Evolutionary conservation across 2,797 vertebrate species (phyloP), one percentile per base, ranked within the genome.

Genomic region (Furcifer pardalis): DNA sequence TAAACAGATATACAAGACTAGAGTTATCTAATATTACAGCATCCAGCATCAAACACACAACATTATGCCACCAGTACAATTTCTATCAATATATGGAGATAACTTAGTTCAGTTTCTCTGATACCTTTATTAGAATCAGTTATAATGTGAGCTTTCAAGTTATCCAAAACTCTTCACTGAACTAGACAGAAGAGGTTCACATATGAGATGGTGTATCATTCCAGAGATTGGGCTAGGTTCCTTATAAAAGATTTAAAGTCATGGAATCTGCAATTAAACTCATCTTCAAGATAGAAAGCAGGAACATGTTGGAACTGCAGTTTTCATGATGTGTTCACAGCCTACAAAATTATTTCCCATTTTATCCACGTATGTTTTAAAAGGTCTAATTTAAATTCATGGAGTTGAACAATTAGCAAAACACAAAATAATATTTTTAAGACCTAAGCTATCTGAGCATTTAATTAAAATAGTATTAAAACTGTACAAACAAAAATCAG

Each of bases 341-440:
- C n/a, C 32, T 69, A 42, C 56, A 72, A n/a, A 77, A 59, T 27
- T 65, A 83, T 77, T 27, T 77, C 35, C 27, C 35, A n/a, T 83
- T 83, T 40, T 83, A 76, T 83, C 30, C 12, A 68, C 25, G 5
- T 79, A n/a, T 25, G 10, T n/a, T 66, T 68, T 68, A 37, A 37
- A n/a, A 69, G 32, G 40, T 77, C 52, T 59, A 9, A 59, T 30
- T 30, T 7, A n/a, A 63, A 83, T 56, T 68, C 62, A 76, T n/a
- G 19, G 46, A 56, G 8, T 10, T 23, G 6, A 46, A 27, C 32
- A 76, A 76, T 5, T 37, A 78, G 75, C 12, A 35, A 85, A 5
- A 2, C 60, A 60, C 46, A 37, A 71, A 27, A 3, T 63, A 60
- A 25, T 63, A 1, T 60, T 79, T 79, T 68, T n/a, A 10, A 63